Evolutionary conservation across 2,888 invertebrate genomes (phyloP), one percentile per base, ranked within the genome.

Genomic region (Subacronicta megacephala): DNA sequence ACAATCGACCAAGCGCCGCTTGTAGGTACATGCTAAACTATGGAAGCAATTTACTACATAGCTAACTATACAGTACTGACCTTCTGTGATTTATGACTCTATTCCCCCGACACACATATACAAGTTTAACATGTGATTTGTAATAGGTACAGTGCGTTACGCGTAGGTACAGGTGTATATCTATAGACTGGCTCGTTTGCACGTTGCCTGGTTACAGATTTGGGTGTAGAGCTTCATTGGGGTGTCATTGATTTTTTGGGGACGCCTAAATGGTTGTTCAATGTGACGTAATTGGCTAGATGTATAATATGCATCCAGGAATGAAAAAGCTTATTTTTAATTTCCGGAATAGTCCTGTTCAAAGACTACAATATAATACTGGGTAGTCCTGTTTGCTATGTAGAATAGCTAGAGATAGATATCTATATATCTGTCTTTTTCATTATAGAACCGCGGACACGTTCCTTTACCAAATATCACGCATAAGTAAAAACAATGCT

Each of bases 201-300:
- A 33, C 62, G 87, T 87, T 86, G 87, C 87, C 67, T 71, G 49
- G 87, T 60, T 61, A 87, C 87, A 63, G 59, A 66, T 74, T 73
- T 64, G 69, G 69, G 69, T 77, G 78, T 80, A 57, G 78, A 72
- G 53, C 64, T 33, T 41, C 60, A 63, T 33, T 20, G 12, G 38
- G 20, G 26, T 38, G 43, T 42, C 58, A 76, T 75, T 73, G 75
- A 75, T 76, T 70, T 31, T 73, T 72, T 61, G 38, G 33, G 6
- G 50, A 5, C 33, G 13, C 10, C 2, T 1, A 50, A 18, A 51
- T 23, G 36, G 36, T 40, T 42, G 20, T 3, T 26, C 26, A 1
- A 26, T 10, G 9, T 20, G 15, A 16, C 5, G 12, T 36, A 36
- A 23, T 18, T 17, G 12, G 37, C 1, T n/a, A n/a, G n/a, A 31